Percentiles rank a stretch among this genome's conserved stretches.
Conservation (phyloP, 2,113 vertebrate species). For the Macrotis lagotis region DNA sequence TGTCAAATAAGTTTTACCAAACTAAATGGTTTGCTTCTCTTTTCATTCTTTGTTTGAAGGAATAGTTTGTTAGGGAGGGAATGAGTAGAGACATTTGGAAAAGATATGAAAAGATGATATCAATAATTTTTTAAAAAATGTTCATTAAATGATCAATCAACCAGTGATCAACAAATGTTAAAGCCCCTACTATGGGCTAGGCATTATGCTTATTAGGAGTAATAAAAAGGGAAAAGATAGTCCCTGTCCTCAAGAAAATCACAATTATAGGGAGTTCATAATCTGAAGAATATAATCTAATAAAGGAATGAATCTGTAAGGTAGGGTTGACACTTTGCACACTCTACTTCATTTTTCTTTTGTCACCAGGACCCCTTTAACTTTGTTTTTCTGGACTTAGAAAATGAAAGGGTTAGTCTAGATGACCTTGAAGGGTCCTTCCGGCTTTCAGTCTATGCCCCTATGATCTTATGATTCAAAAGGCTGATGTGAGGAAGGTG, state of each 20-base stretch:
- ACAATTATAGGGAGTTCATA: background rate
- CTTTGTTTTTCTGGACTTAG: background rate
- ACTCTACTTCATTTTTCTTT: background rate
- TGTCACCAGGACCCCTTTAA: background rate
- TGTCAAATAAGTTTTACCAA: too few species aligned
- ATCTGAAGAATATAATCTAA: too few species aligned
- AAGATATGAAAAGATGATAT: background rate
- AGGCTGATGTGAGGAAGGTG: background rate
- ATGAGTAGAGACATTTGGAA: background rate
- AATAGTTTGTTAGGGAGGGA: background rate
- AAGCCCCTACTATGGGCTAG: background rate
- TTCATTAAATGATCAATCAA: background rate
- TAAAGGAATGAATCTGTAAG: background rate
- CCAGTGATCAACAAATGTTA: background rate
- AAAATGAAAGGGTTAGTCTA: background rate
- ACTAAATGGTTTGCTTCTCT: background rate
- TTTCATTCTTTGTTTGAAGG: background rate
- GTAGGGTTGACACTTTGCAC: background rate
- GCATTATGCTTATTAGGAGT: background rate
- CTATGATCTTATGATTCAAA: background rate
- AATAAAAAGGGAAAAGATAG: background rate
- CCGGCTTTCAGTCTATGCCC: background rate
- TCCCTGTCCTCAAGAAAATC: background rate
- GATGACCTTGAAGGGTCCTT: background rate
- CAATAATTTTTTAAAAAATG: background rate